These are phyloP conservation scores for Nebria salina DNA, from an alignment of 2,888 invertebrate species.

Conservation along the genomic window DNA sequence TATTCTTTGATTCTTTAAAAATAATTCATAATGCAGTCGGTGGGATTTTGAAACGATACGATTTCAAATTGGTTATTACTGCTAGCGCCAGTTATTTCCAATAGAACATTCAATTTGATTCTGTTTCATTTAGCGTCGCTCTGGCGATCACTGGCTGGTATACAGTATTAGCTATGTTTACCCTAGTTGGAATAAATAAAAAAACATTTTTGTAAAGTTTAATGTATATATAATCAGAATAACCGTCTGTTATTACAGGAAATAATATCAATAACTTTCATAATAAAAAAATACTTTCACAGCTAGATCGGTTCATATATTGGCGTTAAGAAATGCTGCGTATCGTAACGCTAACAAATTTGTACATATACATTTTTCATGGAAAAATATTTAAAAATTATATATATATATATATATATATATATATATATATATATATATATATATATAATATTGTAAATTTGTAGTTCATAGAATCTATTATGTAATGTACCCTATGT, in stretches of 20 bases:
- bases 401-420: conserved; percentile 28
- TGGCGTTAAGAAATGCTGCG: neutral
- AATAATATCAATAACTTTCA: neutral
- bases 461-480: conserved; percentile 35
- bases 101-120: too few species aligned
- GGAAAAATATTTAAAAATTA: conserved; percentile 17
- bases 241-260: neutral
- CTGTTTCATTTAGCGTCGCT: too few species aligned
- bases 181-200: neutral
- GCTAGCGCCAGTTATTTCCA: too few species aligned
- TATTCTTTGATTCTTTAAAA: too few species aligned
- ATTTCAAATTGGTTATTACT: too few species aligned
- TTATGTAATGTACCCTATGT: conserved; percentile 41
- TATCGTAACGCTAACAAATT: conserved; percentile 9
- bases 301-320: neutral
- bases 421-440: conserved; percentile 24
- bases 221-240: neutral
- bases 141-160: too few species aligned
- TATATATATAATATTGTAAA: conserved; percentile 40
- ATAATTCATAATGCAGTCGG: too few species aligned
- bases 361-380: conserved; percentile 38
- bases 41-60: too few species aligned
- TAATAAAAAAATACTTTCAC: neutral
- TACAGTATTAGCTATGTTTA: too few species aligned
- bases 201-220: neutral